These are phyloP conservation scores for Meda fulgida DNA, from an alignment of 2,797 vertebrate species.

Conservation along the genomic window DNA sequence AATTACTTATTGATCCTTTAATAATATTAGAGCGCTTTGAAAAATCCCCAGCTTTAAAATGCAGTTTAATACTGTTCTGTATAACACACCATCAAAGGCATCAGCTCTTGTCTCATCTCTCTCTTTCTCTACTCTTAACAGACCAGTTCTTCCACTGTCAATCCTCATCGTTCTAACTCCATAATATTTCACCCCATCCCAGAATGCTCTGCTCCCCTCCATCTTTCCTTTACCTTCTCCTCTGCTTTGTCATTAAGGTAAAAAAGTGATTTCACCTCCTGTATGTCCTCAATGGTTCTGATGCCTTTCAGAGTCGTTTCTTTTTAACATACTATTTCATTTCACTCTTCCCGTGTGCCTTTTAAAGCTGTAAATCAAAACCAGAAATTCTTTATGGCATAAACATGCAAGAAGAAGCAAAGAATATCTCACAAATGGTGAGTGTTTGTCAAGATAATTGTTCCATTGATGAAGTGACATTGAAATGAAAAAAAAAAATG, in stretches of 20 bases:
- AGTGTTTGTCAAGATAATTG: not conserved
- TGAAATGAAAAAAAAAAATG: too few species aligned
- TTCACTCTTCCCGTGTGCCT: not conserved
- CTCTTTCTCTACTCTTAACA: slow-evolving; percentile 39
- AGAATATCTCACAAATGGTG: slow-evolving; percentile 41
- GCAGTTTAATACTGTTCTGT: not conserved
- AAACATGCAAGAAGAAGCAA: slow-evolving; percentile 14
- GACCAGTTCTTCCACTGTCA: slow-evolving; percentile 18
- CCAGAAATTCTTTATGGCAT: slow-evolving; percentile 27
- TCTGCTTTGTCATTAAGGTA: slow-evolving; percentile 40
- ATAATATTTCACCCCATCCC: slow-evolving; percentile 36
- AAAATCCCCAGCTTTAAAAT: not conserved
- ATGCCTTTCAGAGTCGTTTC: not conserved
- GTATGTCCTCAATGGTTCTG: not conserved
- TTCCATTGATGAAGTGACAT: not conserved
- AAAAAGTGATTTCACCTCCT: not conserved
- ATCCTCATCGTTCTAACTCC: slow-evolving; percentile 39
- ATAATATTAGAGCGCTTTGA: not conserved
- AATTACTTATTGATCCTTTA: not conserved
- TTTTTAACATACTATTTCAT: not conserved
- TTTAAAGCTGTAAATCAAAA: slow-evolving; percentile 38
- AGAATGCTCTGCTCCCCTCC: slow-evolving; percentile 37
- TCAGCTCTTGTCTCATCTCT: slow-evolving; percentile 6
- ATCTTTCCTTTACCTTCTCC: slow-evolving; percentile 21
- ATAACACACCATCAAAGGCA: not conserved